A percentile compares a stretch with the other conserved stretches of the same genome.
Conservation (phyloP, 2,888 invertebrate genomes). For the Caenorhabditis angaria region DNA sequence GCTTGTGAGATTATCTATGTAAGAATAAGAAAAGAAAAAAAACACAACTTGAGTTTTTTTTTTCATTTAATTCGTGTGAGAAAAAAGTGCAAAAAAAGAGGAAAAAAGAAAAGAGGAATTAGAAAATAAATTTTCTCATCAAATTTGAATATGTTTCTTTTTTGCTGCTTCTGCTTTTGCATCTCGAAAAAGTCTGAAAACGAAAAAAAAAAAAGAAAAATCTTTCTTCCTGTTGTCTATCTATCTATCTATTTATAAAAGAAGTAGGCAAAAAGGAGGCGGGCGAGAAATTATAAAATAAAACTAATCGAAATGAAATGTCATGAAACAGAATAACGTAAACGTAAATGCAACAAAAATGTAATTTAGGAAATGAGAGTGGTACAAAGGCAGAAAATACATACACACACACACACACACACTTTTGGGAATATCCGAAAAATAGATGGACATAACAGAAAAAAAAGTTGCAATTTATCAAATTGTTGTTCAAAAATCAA, state of each 20-base stretch:
- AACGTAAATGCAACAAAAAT: slow-evolving; percentile 3
- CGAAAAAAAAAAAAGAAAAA: not conserved
- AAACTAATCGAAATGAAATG: slow-evolving; percentile 1
- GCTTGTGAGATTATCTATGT: not conserved
- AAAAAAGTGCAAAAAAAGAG: too few relatives aligned
- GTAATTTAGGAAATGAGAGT: slow-evolving; percentile 5
- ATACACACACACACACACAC: not conserved
- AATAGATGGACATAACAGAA: not conserved
- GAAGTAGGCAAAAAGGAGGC: slow-evolving; percentile 9
- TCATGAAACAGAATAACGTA: not conserved
- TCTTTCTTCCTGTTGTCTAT: not conserved
- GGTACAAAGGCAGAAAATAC: not conserved
- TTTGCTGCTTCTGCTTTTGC: not conserved
- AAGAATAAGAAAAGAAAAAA: too few relatives aligned
- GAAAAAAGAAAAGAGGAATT: not conserved
- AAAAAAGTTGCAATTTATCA: slow-evolving; percentile 1
- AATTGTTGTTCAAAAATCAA: not conserved
- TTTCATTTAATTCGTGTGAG: slow-evolving; percentile 2
- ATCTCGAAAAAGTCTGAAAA: not conserved
- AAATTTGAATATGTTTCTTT: not conserved
- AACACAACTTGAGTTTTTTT: not conserved
- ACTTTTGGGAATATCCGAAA: not conserved
- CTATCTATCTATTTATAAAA: too few relatives aligned
- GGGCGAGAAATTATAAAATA: not conserved
- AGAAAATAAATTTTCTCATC: not conserved